Evolutionary conservation across 1,140 invertebrate genomes (phyloP), one percentile per base, ranked within the genome.

Genomic region (Achatina immaculata): DNA sequence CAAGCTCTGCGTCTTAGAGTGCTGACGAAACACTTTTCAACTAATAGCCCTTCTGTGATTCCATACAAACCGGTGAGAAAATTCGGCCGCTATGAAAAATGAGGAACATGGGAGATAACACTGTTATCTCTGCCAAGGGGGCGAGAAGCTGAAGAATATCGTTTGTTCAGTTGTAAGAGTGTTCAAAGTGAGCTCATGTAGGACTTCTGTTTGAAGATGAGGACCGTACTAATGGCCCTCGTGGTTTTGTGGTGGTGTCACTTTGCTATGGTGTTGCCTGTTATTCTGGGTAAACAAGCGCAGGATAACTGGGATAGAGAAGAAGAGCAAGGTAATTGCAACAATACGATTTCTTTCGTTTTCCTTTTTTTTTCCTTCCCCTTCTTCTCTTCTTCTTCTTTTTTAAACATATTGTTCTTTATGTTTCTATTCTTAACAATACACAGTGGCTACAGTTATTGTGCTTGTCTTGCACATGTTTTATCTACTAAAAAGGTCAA

Each of bases 151-250:
- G 14, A 73, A 45, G 42, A 19, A 45, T 28, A 43, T 16, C 71
- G n/a, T 48, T 51, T 73, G n/a, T 73, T 43, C 42, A 51, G 73
- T 62, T 58, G 48, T 58, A n/a, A 7, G 48, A 65, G 38, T 78
- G 62, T 74, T 74, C 72, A 74, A 74, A 42, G 42, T 48, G 45
- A 38, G 58, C 74, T 76, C 6, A 76, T 76, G 74, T 76, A 76
- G 74, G 19, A 62, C 34, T 36, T 36, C 21, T 43, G 19, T 58
- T 81, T 51, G 73, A 51, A 31, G 43, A 83, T 80, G 81, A 43
- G 82, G 78, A 71, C 82, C 51, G 82, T 83, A 55, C 40, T 77
- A 73, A 80, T 80, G 82, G 78, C 82, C 82, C 78, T 83, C 58
- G 82, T 74, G 48, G 58, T 83, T 62, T 45, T 83, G 42, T 82